phyloP scores from a whole-genome alignment of 2,113 vertebrate genomes.

The Pyrgilauda ruficollis region DNA sequence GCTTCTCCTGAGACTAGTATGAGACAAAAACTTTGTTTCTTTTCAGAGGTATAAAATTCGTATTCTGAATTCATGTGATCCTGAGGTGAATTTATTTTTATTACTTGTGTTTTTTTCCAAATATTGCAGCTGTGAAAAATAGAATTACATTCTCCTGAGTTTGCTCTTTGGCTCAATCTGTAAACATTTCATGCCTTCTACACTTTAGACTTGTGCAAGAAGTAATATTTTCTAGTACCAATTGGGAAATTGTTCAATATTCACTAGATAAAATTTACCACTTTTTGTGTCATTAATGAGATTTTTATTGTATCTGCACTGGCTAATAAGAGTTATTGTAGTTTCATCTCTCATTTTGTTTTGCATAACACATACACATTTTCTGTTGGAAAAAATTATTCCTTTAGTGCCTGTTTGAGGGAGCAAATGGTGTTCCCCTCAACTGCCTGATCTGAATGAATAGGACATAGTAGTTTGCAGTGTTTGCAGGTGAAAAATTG shows the following conservation, averaged over 20 bases:
- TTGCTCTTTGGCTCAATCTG: neutral
- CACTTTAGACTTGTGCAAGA: neutral
- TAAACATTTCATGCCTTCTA: neutral
- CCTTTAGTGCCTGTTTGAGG: neutral
- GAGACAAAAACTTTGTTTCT: neutral
- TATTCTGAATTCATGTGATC: neutral
- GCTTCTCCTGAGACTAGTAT: neutral
- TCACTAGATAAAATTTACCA: neutral
- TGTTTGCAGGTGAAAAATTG: neutral
- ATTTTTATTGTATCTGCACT: neutral
- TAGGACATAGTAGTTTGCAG: neutral
- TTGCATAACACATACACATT: accelerated
- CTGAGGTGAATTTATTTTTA: neutral
- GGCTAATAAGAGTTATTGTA: neutral
- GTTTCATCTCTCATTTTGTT: neutral
- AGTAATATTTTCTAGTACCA: neutral
- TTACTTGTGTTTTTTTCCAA: neutral
- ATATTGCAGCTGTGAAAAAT: neutral
- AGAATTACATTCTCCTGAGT: neutral
- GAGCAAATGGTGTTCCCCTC: neutral
- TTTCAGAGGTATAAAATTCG: neutral
- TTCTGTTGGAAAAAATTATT: neutral
- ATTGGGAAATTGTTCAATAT: neutral
- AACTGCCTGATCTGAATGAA: neutral
- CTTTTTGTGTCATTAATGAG: neutral